Conservation (phyloP, 2,888 invertebrate species). For the Julus scandinavius region DNA sequence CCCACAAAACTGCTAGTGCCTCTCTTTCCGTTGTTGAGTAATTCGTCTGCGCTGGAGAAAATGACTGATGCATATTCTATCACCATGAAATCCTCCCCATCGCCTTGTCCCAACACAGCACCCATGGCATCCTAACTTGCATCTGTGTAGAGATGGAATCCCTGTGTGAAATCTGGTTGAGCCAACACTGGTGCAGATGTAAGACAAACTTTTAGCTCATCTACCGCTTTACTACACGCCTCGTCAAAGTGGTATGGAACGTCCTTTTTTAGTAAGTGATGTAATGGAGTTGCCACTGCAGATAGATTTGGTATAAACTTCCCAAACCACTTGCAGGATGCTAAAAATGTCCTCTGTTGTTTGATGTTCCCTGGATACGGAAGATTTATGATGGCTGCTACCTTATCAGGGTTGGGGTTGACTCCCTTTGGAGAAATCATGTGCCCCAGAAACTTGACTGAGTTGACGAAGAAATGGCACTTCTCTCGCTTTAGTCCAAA, state of each 20-base stretch:
- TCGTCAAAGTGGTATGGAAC: not conserved
- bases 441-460: not conserved
- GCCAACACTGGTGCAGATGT: not conserved
- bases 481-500: no score
- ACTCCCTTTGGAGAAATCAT: not conserved
- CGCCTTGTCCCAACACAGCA: not conserved
- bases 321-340: no score
- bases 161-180: not conserved
- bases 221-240: not conserved
- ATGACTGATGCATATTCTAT: not conserved
- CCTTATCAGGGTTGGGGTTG: not conserved
- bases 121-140: not conserved
- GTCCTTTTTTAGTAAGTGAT: no score
- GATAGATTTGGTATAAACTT: not conserved
- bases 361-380: no score
- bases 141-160: not conserved
- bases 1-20: not conserved
- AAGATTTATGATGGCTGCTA: no score
- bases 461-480: not conserved
- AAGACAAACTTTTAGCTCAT: accelerated
- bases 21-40: not conserved
- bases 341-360: no score
- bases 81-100: not conserved
- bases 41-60: not conserved
- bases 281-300: no score